phyloP scores from a whole-genome alignment of 1,140 invertebrate genomes.

The Drosophila yakuba region DNA sequence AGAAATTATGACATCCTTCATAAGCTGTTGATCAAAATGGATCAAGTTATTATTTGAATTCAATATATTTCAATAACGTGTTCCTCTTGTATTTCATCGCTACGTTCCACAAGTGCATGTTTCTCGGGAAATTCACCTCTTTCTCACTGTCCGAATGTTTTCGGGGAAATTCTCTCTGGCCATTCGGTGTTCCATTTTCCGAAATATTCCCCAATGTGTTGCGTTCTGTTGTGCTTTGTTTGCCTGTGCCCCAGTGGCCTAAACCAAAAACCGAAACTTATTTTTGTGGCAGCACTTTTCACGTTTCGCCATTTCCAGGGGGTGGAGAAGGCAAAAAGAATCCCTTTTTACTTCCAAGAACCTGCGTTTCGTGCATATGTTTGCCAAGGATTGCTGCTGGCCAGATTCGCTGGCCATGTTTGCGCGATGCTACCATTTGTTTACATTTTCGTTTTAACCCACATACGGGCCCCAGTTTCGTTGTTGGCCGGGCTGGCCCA shows the following conservation, averaged over 20 bases:
- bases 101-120: slow-evolving; percentile 39
- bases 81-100: neutral
- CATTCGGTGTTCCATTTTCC: slow-evolving; percentile 14
- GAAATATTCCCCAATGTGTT: slow-evolving; percentile 26
- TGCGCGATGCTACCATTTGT: slow-evolving; percentile 68
- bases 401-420: slow-evolving; percentile 63
- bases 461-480: slow-evolving; percentile 61
- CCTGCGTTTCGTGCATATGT: slow-evolving; percentile 55
- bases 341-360: slow-evolving; percentile 13
- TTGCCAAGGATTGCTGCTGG: slow-evolving; percentile 41
- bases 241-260: slow-evolving; percentile 61
- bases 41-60: neutral
- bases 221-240: slow-evolving; percentile 59
- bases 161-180: slow-evolving; percentile 29
- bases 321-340: neutral
- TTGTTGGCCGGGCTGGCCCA: slow-evolving; percentile 32
- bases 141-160: neutral
- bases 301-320: slow-evolving; percentile 68
- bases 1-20: neutral
- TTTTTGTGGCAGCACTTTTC: slow-evolving; percentile 80
- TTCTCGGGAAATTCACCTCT: slow-evolving; percentile 19
- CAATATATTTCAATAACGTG: slow-evolving; percentile 1
- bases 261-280: slow-evolving; percentile 61
- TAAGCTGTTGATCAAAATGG: neutral
- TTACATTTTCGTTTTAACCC: slow-evolving; percentile 80